A percentile compares a stretch with the other conserved stretches of the same genome.
Evolutionary conservation across 2,113 vertebrate species (phyloP).

Genomic region (Anolis carolinensis): DNA sequence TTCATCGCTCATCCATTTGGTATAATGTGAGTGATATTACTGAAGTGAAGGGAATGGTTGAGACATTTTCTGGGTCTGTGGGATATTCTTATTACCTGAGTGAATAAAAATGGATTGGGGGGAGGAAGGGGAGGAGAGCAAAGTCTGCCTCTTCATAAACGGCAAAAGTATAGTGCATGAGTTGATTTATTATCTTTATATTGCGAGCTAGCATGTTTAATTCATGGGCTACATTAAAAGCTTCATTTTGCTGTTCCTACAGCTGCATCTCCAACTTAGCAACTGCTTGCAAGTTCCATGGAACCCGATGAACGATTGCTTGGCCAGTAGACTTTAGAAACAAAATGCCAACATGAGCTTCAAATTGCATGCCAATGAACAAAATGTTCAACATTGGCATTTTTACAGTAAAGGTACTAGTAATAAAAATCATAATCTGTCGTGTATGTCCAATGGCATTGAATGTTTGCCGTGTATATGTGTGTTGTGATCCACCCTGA

Average conservation of each 20-base stretch:
- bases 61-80: not conserved
- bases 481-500: too few species aligned
- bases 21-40: not conserved
- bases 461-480: too few species aligned
- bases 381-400: not conserved
- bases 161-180: not conserved
- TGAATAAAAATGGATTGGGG: not conserved
- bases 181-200: conserved; percentile 12
- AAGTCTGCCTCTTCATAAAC: not conserved
- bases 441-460: too few species aligned
- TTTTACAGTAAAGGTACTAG: not conserved
- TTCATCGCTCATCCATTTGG: not conserved
- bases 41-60: rapidly evolving
- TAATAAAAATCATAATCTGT: not conserved
- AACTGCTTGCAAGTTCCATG: not conserved
- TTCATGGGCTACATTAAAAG: conserved; percentile 24
- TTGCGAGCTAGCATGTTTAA: conserved; percentile 9
- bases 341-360: not conserved
- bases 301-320: not conserved
- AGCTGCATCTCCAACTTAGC: not conserved
- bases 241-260: not conserved
- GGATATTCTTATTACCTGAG: not conserved
- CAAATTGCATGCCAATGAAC: not conserved
- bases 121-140: rapidly evolving
- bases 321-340: not conserved